Evolutionary conservation across 2,888 invertebrate genomes (phyloP), one percentile per base, ranked within the genome.

Genomic region (Mermis nigrescens): DNA sequence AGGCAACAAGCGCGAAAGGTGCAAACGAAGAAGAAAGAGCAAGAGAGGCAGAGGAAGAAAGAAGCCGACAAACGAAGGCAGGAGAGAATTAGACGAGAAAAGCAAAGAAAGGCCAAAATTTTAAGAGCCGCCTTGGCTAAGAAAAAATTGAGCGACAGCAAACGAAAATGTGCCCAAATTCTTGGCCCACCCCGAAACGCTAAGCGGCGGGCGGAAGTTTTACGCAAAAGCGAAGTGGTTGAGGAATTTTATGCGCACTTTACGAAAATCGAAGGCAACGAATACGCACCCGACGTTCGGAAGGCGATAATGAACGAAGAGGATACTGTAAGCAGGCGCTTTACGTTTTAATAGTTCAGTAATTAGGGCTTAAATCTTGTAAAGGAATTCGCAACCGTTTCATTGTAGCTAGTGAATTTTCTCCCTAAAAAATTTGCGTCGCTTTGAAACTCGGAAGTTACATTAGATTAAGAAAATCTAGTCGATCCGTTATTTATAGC

Each of bases 1-100:
- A n/a, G 1, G 2, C 61, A 57, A 31, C 27, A 63, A 27, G 63
- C 62, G 1, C 28, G 48, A 12, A 48, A 45, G 31, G 24, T 57
- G 28, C 62, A 62, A 53, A 52, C 46, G 31, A 52, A 55, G 31
- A 61, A 61, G 46, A 38, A 53, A 7, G 29, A 15, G 19, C 22
- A 53, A 28, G 2, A 15, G 52, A n/a, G n/a, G n/a, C n/a, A n/a
- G n/a, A n/a, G n/a, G n/a, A n/a, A n/a, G n/a, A n/a, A n/a, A n/a
- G 2, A 57, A 48, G 31, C 57, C 26, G 19, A 48, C 7, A 48
- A 48, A 48, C 38, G 38, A 38, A 19, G 12, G 38, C 38, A 38
- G 19, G 19, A 38, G 38, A 38, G 19, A 38, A 38, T 12, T 7
- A 38, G 12, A 12, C 7, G 38, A 12, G 12, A 38, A 12, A 38